Percentiles rank a stretch among this genome's conserved stretches.
Conservation (phyloP, 2,888 invertebrate species). For the Heliconius erato region DNA sequence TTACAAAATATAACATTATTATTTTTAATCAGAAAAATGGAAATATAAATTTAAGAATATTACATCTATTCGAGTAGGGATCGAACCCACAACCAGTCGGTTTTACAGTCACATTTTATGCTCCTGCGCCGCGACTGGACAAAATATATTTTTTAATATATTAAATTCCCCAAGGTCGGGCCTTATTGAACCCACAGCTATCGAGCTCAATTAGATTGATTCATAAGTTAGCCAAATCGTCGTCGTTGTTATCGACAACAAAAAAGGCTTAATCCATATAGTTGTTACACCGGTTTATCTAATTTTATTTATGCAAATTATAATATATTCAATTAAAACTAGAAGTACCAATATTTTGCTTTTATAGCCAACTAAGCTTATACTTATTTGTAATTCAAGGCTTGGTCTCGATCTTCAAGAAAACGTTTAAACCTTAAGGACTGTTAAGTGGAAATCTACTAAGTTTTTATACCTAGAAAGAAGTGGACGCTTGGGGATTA, state of each 20-base stretch:
- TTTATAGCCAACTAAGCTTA: conserved; percentile 3
- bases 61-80: no score
- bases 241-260: no score
- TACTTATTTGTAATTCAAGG: conserved; percentile 3
- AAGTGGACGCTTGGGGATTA: conserved; percentile 59
- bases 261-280: not conserved
- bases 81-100: no score
- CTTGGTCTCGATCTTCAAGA: conserved; percentile 21
- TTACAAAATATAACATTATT: no score
- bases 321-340: conserved; percentile 8
- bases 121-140: no score
- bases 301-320: not conserved
- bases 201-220: not conserved
- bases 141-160: no score
- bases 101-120: no score
- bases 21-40: no score
- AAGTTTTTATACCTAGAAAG: conserved; percentile 57
- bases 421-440: conserved; percentile 37
- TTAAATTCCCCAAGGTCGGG: not conserved
- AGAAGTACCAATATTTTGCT: not conserved
- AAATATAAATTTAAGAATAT: no score
- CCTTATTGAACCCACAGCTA: not conserved
- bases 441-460: conserved; percentile 48
- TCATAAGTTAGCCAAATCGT: not conserved
- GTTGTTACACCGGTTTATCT: not conserved